phyloP scores from a whole-genome alignment of 2,888 invertebrate species.

The Apotomis turbidana region DNA sequence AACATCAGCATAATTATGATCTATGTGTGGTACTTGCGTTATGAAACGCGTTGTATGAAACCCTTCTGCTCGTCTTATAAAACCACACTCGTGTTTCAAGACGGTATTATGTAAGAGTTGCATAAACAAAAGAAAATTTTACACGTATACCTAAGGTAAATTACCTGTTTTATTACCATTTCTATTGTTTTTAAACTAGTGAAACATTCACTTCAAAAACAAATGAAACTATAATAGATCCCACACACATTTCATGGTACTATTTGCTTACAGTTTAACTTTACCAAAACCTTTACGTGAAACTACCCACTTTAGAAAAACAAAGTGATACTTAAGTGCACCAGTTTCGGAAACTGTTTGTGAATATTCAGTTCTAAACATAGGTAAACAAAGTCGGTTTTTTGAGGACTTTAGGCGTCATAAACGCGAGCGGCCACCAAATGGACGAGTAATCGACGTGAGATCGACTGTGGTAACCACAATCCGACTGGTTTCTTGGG shows the following conservation, averaged over 20 bases:
- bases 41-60: too few relatives aligned
- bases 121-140: too few relatives aligned
- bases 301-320: conserved; percentile 15
- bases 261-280: conserved; percentile 8
- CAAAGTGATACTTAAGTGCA: conserved; percentile 20
- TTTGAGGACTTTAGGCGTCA: conserved; percentile 55
- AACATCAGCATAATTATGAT: too few relatives aligned
- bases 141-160: too few relatives aligned
- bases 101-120: too few relatives aligned
- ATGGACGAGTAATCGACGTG: conserved; percentile 52
- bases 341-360: neutral
- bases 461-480: conserved; percentile 48
- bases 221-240: neutral
- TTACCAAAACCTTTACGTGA: conserved; percentile 7
- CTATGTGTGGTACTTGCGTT: too few relatives aligned
- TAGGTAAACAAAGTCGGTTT: neutral
- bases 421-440: conserved; percentile 59
- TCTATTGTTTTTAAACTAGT: too few relatives aligned
- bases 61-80: too few relatives aligned
- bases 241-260: neutral
- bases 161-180: neutral
- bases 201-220: neutral
- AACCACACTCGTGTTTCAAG: too few relatives aligned
- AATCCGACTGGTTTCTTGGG: conserved; percentile 40
- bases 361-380: conserved; percentile 8